A percentile compares a stretch with the other conserved stretches of the same genome.
Conservation (phyloP, 1,140 invertebrate species). For the Drosophila sturtevanti region DNA sequence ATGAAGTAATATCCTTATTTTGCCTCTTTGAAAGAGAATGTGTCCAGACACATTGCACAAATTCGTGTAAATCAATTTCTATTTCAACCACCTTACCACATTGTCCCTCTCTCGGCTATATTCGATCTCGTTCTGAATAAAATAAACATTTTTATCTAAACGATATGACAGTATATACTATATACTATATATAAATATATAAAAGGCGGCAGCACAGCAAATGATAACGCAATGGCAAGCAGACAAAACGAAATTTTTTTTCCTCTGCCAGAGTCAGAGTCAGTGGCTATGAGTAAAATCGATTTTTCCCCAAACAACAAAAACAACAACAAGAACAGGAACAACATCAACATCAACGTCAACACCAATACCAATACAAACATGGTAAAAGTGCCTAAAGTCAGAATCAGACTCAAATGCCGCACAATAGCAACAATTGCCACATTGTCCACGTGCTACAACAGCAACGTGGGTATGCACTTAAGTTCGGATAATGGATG, state of each 20-base stretch:
- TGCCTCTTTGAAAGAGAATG: neutral
- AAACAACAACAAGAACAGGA: no score
- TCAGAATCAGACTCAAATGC: neutral
- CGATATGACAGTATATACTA: neutral
- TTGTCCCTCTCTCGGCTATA: no score
- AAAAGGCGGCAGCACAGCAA: constrained; percentile 14
- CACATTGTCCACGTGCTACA: constrained; percentile 36
- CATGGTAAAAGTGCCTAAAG: constrained; percentile 31
- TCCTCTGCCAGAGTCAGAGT: constrained; percentile 14
- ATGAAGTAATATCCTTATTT: constrained; percentile 42
- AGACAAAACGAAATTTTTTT: constrained; percentile 36
- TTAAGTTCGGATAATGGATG: neutral
- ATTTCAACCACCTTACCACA: no score
- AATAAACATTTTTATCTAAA: constrained; percentile 59
- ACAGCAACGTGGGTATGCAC: neutral
- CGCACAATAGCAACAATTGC: constrained; percentile 41
- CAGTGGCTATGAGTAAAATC: constrained; percentile 43
- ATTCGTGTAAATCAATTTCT: constrained; percentile 38
- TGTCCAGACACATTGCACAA: neutral
- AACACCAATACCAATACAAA: constrained; percentile 15
- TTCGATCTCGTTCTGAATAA: constrained; percentile 16
- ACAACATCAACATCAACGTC: no score
- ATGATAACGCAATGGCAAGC: constrained; percentile 48
- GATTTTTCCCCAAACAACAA: constrained; percentile 52
- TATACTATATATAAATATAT: neutral